A percentile compares a stretch with the other conserved stretches of the same genome.
Conservation (phyloP, 2,797 vertebrate genomes). For the Diplodus sargus region DNA sequence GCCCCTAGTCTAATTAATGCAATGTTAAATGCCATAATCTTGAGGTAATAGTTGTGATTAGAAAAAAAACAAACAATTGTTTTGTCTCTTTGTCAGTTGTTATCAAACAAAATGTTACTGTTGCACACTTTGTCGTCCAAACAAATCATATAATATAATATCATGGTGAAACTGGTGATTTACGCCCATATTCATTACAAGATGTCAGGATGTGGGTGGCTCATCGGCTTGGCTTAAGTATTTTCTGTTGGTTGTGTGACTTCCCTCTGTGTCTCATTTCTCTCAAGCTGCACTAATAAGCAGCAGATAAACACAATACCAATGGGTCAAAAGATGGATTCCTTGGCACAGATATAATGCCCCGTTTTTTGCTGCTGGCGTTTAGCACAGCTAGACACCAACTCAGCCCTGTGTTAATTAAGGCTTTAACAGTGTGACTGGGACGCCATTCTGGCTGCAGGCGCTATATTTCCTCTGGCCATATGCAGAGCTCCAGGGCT, state of each 20-base stretch:
- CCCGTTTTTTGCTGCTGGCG: conserved; percentile 31
- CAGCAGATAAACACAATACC: conserved; percentile 36
- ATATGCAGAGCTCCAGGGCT: conserved; percentile 40
- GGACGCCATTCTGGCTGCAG: conserved; percentile 53
- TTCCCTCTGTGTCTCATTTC: not conserved
- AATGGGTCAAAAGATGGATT: conserved; percentile 53
- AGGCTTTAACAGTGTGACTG: conserved; percentile 50
- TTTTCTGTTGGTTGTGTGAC: not conserved
- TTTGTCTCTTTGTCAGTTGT: no score
- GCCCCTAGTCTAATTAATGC: no score
- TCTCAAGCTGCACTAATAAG: conserved; percentile 31
- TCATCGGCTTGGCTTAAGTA: not conserved
- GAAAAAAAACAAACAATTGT: no score
- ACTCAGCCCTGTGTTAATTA: conserved; percentile 61
- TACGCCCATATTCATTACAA: not conserved
- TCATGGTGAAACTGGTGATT: no score
- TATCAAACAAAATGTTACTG: no score
- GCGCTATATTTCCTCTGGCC: conserved; percentile 47
- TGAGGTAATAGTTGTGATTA: no score
- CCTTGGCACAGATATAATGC: conserved; percentile 46
- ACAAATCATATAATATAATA: no score
- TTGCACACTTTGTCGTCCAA: no score
- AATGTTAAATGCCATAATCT: no score
- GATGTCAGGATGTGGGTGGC: conserved; percentile 1
- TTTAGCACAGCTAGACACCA: conserved; percentile 46